Base-by-base conservation (phyloP, 2,113 vertebrate species). In the Ageneiosus marmoratus region DNA sequence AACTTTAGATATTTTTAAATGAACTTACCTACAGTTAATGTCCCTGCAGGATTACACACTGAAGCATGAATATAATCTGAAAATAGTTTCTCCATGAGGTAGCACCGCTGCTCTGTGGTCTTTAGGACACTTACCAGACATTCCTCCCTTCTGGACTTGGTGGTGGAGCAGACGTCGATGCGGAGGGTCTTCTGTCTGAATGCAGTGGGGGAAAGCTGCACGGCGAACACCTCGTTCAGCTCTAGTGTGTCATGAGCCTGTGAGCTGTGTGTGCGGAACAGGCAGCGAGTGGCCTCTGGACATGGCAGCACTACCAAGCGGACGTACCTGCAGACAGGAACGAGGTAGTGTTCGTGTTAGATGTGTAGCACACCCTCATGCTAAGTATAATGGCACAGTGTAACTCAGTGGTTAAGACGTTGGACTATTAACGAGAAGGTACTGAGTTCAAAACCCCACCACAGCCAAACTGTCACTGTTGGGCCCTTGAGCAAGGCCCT, bases 171-270 rank as follows among this genome's bases (percentile, higher is more conserved):
- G 88, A 98, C 91, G 46, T 99, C 98, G 0, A 98, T 92, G 77
- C 97, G 95, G 60, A 99, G 93, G 13, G 98, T 99, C 89, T 98
- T 99, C 90, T 98, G 97, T 88, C 95, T 94, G 85, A 99, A 87
- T 75, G 95, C 94, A 0, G 88, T 89, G 82, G 96, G 95, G 86
- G 97, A 96, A 80, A 96, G 93, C 87, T 96, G 94, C 87, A 97
- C 91, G 85, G 96, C 92, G 27, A 99, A 99, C 0, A 94, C 93
- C 89, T 99, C 98, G 4, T 95, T 97, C 91, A 96, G 91, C 81
- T 94, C 81, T 4, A 96, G 87, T 12, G 86, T 87, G 50, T 97
- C 96, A 0, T 93, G 90, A 22, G 92, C 91, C 0, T 91, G 92
- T 77, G 90, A 84, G 0, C 94, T 89, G 16, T 94, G 91, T 0